Evolutionary conservation across 2,113 vertebrate species (phyloP).

Genomic region (Neotoma lepida): DNA sequence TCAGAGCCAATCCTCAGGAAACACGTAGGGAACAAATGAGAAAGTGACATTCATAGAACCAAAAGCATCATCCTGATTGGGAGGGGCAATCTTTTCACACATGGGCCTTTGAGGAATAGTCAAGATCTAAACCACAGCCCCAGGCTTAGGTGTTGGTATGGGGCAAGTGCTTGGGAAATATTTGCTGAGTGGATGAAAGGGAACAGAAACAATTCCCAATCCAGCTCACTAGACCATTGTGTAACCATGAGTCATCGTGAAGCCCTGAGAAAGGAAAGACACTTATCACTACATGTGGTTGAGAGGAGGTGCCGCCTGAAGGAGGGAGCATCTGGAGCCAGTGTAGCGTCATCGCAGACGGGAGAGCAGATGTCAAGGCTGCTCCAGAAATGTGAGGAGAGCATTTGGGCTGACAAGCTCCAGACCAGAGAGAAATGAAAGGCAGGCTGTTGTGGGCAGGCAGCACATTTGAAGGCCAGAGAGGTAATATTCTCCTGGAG

Average conservation of each 20-base stretch:
- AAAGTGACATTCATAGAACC: not conserved
- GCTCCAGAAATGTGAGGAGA: not conserved
- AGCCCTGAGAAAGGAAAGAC: not conserved
- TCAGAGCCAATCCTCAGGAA: not conserved
- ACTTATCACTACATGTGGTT: rapidly evolving
- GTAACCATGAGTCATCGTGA: rapidly evolving
- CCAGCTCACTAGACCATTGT: not conserved
- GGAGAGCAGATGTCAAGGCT: not conserved
- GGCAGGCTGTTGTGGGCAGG: not conserved
- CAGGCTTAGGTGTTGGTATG: not conserved
- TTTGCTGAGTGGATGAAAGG: not conserved
- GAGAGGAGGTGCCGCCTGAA: no score
- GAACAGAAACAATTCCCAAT: not conserved
- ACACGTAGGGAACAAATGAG: no score
- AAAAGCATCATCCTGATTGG: not conserved
- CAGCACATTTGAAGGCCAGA: not conserved
- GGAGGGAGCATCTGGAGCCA: not conserved
- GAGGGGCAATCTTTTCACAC: not conserved
- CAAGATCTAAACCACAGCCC: not conserved
- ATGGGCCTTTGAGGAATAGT: not conserved
- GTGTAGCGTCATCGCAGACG: not conserved
- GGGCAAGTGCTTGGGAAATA: not conserved
- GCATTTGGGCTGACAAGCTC: not conserved
- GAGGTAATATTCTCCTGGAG: not conserved
- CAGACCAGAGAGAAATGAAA: not conserved